A percentile compares a stretch with the other conserved stretches of the same genome.
phyloP scores from a whole-genome alignment of 2,113 vertebrate species.

The Pomatostomus ruficeps region DNA sequence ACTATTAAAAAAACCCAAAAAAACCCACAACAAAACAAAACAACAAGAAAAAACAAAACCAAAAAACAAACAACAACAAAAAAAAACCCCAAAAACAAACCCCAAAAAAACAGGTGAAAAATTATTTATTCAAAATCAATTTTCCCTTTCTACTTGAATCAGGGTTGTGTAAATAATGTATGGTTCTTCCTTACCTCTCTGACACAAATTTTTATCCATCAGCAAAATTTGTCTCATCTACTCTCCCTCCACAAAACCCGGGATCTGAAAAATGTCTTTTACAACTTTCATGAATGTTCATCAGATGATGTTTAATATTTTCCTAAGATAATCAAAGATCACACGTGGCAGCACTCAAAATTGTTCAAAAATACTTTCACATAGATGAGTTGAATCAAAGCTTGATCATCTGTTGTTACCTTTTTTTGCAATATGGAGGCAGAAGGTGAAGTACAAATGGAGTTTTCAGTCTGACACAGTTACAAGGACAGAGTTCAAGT shows the following conservation, averaged over 20 bases:
- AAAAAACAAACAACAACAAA: too few relatives aligned
- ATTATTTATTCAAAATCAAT: background rate
- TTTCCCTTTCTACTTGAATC: background rate
- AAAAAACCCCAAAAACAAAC: too few relatives aligned
- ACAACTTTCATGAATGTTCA: background rate
- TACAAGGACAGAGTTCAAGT: background rate
- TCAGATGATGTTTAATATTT: background rate
- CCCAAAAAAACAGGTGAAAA: background rate
- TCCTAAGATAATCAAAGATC: background rate
- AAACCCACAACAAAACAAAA: too few relatives aligned
- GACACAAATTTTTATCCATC: background rate
- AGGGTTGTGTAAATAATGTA: background rate
- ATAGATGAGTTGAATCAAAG: background rate
- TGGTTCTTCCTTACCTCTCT: background rate
- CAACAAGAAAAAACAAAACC: too few relatives aligned
- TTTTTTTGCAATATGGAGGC: background rate
- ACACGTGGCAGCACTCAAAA: background rate
- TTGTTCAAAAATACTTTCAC: background rate
- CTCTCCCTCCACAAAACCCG: background rate
- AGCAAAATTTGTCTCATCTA: background rate
- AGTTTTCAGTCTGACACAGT: slow-evolving; percentile 13
- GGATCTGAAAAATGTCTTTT: background rate
- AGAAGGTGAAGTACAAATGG: background rate
- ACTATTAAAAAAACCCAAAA: background rate
- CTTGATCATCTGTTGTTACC: background rate